These are phyloP conservation scores for Nomada goodeniana DNA, from an alignment of 2,888 invertebrate genomes.

Conservation along the genomic window DNA sequence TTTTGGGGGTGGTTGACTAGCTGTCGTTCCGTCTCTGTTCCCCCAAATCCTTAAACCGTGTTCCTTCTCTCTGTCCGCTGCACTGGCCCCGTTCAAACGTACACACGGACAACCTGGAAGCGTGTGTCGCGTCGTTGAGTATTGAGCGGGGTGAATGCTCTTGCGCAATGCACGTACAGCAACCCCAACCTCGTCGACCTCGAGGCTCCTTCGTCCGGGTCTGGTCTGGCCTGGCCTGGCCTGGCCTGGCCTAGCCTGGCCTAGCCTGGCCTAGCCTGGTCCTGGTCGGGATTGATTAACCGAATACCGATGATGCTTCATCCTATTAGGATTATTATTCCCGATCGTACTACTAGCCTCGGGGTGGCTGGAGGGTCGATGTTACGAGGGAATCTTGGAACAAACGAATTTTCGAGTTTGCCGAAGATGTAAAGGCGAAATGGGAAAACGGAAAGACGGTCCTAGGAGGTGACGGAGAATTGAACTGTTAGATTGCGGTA, in stretches of 20 bases:
- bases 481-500: too few relatives aligned
- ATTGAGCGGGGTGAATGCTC: slow-evolving; percentile 84
- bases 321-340: slow-evolving; percentile 21
- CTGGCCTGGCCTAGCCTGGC: too few relatives aligned
- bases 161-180: slow-evolving; percentile 82
- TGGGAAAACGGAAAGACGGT: neutral
- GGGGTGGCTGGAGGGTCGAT: neutral
- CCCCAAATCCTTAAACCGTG: neutral
- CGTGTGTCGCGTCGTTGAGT: slow-evolving; percentile 72
- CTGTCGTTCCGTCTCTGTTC: slow-evolving; percentile 48
- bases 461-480: too few relatives aligned
- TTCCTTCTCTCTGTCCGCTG: slow-evolving; percentile 14
- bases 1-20: slow-evolving; percentile 74
- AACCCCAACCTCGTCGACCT: slow-evolving; percentile 72
- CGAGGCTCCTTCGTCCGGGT: slow-evolving; percentile 67
- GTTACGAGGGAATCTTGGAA: neutral
- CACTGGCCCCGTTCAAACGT: slow-evolving; percentile 21
- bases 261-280: neutral
- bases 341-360: neutral
- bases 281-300: slow-evolving; percentile 66
- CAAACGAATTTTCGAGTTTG: neutral
- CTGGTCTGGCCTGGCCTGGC: slow-evolving; percentile 22
- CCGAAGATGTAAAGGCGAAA: neutral
- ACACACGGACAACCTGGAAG: slow-evolving; percentile 21
- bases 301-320: slow-evolving; percentile 55